Conservation (phyloP, 2,113 vertebrate species). For the Pygoscelis adeliae region DNA sequence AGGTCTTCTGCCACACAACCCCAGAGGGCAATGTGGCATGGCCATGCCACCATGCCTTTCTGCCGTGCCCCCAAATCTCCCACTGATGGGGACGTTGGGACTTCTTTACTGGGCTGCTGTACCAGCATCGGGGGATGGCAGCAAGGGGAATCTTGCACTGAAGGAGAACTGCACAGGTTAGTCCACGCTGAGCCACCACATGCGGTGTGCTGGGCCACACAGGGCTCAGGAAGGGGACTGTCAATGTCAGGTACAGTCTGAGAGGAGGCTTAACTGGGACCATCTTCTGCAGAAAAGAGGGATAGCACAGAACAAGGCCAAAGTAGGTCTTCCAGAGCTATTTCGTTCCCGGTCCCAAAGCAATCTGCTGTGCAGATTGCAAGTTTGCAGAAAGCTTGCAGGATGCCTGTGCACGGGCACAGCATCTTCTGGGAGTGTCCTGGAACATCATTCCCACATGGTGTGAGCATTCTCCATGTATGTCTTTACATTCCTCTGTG, state of each 20-base stretch:
- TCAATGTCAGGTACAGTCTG: fast-evolving
- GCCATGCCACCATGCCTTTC: not conserved
- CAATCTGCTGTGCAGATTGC: not conserved
- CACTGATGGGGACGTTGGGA: not conserved
- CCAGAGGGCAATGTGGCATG: fast-evolving
- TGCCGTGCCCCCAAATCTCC: not conserved
- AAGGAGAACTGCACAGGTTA: not conserved
- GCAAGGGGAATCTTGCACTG: not conserved
- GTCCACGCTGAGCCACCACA: fast-evolving
- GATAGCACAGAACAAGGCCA: not conserved
- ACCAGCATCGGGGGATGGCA: not conserved
- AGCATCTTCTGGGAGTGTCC: not conserved
- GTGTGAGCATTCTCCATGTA: fast-evolving
- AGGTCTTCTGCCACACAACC: not conserved
- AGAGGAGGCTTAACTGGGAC: not conserved
- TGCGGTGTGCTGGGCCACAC: not conserved
- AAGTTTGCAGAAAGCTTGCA: not conserved
- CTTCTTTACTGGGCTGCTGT: not conserved
- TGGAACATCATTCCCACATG: fast-evolving
- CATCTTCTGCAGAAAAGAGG: not conserved
- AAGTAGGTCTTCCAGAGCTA: not conserved
- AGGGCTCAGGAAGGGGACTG: not conserved
- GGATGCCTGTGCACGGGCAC: not conserved
- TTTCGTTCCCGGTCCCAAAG: not conserved
- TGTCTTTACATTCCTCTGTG: not conserved